Base-by-base conservation (phyloP, 2,888 invertebrate genomes). In the Tetramorium bicarinatum region DNA sequence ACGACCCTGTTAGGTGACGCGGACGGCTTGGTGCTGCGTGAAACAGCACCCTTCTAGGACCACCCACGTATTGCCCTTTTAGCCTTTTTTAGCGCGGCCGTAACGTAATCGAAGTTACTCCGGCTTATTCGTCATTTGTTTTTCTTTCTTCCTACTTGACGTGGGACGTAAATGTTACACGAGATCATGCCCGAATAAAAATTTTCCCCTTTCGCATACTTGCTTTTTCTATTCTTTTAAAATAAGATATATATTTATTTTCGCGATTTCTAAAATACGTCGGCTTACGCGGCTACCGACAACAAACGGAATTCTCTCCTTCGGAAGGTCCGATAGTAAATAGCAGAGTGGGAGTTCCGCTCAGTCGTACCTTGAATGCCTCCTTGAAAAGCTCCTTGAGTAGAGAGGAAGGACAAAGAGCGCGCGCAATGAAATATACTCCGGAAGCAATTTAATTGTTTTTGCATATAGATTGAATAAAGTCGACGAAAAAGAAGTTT, bases 1-100 rank as follows among this genome's bases (percentile, higher is more conserved):
- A 91, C 91, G 90, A 91, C 86, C 88, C 85, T 88, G 89, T 89
- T 91, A 88, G 86, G 86, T 88, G 83, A 85, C 82, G 75, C 82
- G 82, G 82, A 85, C 80, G 86, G 85, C 84, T 79, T 34, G 79
- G 41, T 69, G 34, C 69, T 64, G 38, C 47, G 54, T 71, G 44
- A 83, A 83, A 56, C 62, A 71, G 64, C 59, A 34, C 79, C 67
- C 61, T 54, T 52, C 41, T 41, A 25, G 54, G 54, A 69, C 75
- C 74, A 34, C 18, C 54, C 80, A 72, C 52, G 49, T 79, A 52
- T 69, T 64, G 21, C 75, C 25, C 18, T 67, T 66, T 44, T 66
- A 59, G n/a, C 15, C 4, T 18, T 29, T 13, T 54, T 44, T 56
- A 29, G 15, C 41, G 4, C n/a, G n/a, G n/a, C n/a, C n/a, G 54